Percentiles rank a stretch among this genome's conserved stretches.
Evolutionary conservation across 2,113 vertebrate genomes (phyloP).

Genomic region (Cisticola juncidis): DNA sequence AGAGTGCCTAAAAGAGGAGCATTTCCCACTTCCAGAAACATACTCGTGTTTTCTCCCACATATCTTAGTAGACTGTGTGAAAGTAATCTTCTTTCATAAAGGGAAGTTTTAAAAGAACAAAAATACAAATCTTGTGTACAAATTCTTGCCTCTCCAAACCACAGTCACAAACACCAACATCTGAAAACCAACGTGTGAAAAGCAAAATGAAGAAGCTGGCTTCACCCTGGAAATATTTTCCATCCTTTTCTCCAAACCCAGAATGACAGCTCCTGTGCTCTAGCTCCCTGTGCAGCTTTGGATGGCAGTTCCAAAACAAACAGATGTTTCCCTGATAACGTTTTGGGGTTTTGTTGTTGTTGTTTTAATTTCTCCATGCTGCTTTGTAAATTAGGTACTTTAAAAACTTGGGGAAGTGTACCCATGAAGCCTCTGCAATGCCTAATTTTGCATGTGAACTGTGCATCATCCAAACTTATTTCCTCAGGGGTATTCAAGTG

Average conservation of each 20-base stretch:
- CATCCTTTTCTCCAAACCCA: neutral
- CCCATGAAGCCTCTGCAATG: neutral
- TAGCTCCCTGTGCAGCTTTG: neutral
- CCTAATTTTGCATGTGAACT: neutral
- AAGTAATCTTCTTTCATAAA: neutral
- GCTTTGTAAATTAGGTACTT: neutral
- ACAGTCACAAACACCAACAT: neutral
- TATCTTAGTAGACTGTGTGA: neutral
- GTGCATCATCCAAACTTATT: neutral
- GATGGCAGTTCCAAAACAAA: neutral
- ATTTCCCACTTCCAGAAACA: neutral
- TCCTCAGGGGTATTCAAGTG: neutral
- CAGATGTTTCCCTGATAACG: neutral
- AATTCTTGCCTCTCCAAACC: neutral
- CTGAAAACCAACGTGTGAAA: neutral
- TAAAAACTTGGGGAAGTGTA: neutral
- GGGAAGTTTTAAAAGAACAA: neutral
- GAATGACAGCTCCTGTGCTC: neutral
- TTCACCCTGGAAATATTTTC: neutral
- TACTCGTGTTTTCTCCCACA: neutral
- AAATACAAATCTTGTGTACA: neutral
- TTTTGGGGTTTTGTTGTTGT: too few relatives aligned
- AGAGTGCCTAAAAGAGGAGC: neutral
- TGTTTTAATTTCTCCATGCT: accelerated
- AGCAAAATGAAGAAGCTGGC: neutral